These are phyloP conservation scores for Trisateles emortualis DNA, from an alignment of 2,888 invertebrate species.

Conservation along the genomic window DNA sequence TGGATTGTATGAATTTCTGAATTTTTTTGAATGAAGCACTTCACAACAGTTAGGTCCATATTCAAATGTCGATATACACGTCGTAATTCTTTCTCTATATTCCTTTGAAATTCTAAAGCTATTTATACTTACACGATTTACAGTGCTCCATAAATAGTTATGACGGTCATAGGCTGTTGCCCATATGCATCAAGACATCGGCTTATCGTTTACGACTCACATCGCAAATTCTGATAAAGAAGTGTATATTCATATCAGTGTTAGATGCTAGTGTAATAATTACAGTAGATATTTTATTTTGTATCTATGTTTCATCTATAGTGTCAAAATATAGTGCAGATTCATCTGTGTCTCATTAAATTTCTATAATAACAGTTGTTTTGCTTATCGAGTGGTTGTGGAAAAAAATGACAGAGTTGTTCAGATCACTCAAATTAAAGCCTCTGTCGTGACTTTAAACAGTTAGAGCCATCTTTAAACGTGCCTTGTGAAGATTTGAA, in stretches of 20 bases:
- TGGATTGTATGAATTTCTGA: too few relatives aligned
- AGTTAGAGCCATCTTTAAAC: too few relatives aligned
- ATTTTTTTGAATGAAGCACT: too few relatives aligned
- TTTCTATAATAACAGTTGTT: too few relatives aligned
- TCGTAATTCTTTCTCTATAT: background rate
- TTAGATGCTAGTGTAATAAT: background rate
- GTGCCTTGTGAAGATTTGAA: too few relatives aligned
- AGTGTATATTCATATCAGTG: background rate
- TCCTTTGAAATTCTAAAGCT: background rate
- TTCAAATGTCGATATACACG: background rate
- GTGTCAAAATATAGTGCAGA: too few relatives aligned
- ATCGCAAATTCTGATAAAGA: constrained; percentile 9
- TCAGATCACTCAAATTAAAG: too few relatives aligned
- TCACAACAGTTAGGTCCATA: too few relatives aligned
- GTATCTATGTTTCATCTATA: too few relatives aligned
- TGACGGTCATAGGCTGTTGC: constrained; percentile 30
- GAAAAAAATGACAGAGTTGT: background rate
- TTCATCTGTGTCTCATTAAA: too few relatives aligned
- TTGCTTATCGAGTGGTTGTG: background rate
- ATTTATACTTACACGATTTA: background rate
- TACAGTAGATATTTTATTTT: too few relatives aligned
- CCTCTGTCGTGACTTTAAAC: too few relatives aligned
- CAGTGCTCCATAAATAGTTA: constrained; percentile 40
- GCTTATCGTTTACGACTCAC: constrained; percentile 31
- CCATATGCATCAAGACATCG: constrained; percentile 22